These are phyloP conservation scores for Glyptemys insculpta DNA, from an alignment of 2,797 vertebrate genomes.

Conservation along the genomic window DNA sequence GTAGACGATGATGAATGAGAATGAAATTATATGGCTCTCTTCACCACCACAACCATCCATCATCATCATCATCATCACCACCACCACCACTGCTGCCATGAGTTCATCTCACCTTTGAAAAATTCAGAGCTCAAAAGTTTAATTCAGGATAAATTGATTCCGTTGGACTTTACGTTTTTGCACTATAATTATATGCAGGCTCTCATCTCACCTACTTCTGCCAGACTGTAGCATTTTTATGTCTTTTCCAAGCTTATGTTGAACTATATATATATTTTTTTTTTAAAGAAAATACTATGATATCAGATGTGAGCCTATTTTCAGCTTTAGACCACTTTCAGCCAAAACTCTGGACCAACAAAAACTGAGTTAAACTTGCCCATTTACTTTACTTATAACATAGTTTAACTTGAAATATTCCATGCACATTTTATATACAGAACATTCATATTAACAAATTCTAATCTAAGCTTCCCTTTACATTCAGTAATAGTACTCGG, in stretches of 20 bases:
- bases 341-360: constrained; percentile 76
- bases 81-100: constrained; percentile 19
- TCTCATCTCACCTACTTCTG: constrained; percentile 69
- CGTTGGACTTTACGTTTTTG: constrained; percentile 25
- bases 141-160: constrained; percentile 62
- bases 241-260: constrained; percentile 71
- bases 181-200: constrained; percentile 66
- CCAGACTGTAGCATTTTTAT: constrained; percentile 59
- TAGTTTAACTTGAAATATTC: constrained; percentile 62
- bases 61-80: constrained; percentile 30
- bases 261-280: constrained; percentile 31
- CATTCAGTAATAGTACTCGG: background rate
- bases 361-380: constrained; percentile 70
- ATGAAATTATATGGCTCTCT: constrained; percentile 39
- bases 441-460: constrained; percentile 52
- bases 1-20: constrained; percentile 35
- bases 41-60: constrained; percentile 32
- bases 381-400: constrained; percentile 62
- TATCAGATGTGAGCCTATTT: constrained; percentile 74
- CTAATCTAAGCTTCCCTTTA: constrained; percentile 39
- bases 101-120: constrained; percentile 63
- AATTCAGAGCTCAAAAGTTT: constrained; percentile 57
- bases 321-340: constrained; percentile 67
- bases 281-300: constrained; percentile 73
- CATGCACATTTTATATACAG: constrained; percentile 46